These are phyloP conservation scores for Meles meles DNA, from an alignment of 2,113 vertebrate species.

Conservation along the genomic window DNA sequence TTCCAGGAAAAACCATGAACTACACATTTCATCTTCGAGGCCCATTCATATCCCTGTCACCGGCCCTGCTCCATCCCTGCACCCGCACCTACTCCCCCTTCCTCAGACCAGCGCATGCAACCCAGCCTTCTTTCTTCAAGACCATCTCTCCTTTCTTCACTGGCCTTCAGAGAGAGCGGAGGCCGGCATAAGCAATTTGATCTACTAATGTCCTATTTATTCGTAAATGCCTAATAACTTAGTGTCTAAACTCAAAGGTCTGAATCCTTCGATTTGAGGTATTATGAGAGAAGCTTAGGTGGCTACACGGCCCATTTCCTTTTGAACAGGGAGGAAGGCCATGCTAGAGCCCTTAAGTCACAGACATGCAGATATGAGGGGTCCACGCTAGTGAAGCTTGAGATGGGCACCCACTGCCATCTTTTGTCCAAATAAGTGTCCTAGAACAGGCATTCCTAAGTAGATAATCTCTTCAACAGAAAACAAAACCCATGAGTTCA, in stretches of 20 bases:
- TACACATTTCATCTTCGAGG: neutral
- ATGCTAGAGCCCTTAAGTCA: neutral
- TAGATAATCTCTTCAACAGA: neutral
- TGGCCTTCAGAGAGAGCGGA: neutral
- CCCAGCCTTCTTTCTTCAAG: neutral
- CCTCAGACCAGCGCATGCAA: neutral
- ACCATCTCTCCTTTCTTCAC: neutral
- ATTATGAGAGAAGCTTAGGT: neutral
- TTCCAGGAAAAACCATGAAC: neutral
- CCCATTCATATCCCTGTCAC: neutral
- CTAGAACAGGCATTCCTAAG: neutral
- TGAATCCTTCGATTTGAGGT: neutral
- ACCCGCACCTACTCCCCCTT: neutral
- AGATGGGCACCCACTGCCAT: neutral
- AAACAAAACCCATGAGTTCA: neutral
- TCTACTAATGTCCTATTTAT: neutral
- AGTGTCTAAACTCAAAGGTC: neutral
- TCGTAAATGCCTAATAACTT: neutral
- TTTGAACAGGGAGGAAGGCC: too few species aligned
- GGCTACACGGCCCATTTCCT: neutral
- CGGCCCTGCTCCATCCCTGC: neutral
- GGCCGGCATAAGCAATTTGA: neutral
- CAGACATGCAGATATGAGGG: neutral
- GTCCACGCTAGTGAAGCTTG: neutral
- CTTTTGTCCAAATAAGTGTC: neutral